A percentile compares a stretch with the other conserved stretches of the same genome.
phyloP scores from a whole-genome alignment of 2,888 invertebrate genomes.

The Nineta flava region DNA sequence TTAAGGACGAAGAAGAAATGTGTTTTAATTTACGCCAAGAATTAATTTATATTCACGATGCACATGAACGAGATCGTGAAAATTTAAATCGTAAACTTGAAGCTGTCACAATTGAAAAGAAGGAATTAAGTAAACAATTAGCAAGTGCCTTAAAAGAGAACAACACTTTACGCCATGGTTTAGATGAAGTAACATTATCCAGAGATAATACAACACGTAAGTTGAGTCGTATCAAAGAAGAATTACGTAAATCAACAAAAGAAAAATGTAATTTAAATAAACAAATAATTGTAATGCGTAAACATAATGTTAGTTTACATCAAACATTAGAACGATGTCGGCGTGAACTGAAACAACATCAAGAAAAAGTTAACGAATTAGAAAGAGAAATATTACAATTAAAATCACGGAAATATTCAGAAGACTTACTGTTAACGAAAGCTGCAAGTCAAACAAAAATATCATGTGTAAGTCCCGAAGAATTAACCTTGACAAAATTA shows the following conservation, averaged over 20 bases:
- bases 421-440: no score
- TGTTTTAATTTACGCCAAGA: constrained; percentile 16
- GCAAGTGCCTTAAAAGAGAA: constrained; percentile 19
- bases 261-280: not conserved
- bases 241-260: not conserved
- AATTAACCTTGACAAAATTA: no score
- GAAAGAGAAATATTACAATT: not conserved
- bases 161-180: not conserved
- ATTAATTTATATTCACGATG: constrained; percentile 18
- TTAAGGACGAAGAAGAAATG: not conserved
- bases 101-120: constrained; percentile 18
- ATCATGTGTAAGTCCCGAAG: no score
- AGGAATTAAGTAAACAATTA: constrained; percentile 19
- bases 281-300: not conserved
- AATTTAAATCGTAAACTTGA: constrained; percentile 20
- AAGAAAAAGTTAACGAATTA: not conserved
- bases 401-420: not conserved
- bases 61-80: constrained; percentile 20
- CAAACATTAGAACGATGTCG: not conserved
- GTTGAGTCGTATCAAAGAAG: not conserved
- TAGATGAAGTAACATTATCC: not conserved
- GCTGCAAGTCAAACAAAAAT: no score
- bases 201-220: not conserved
- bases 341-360: not conserved
- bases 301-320: not conserved